Base-by-base conservation (phyloP, 2,113 vertebrate genomes). In the Furnarius figulus region DNA sequence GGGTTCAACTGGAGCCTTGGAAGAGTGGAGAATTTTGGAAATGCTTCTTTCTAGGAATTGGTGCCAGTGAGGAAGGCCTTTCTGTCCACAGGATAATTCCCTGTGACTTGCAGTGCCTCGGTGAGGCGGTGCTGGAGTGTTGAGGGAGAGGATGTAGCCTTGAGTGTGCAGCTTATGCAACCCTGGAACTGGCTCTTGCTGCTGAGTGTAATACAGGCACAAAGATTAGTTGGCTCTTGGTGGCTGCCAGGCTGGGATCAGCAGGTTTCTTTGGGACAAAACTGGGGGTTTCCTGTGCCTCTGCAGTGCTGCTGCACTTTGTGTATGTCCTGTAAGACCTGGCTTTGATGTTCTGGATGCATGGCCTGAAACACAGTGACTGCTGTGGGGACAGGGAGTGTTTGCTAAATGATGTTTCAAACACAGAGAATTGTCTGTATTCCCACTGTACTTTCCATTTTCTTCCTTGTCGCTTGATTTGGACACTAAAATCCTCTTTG, bases 111-210 rank as follows among this genome's bases (percentile, higher is more conserved):
- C 21, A 9, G 24, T 58, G 67, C 35, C 85, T 84, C 53, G 11
- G 4, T 47, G 49, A 47, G 58, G 7, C 0, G 4, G 46, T 59
- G 61, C 13, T 0, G 0, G 56, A 1, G 0, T 65, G 25, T 75
- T 62, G 68, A n/a, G 59, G 40, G 62, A 58, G 62, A 62, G 66
- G 82, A 55, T 59, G 15, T 27, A 68, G 77, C 49, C 58, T 47
- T 65, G 61, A 75, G 52, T 59, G 56, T 65, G 72, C n/a, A 71
- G 80, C 56, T 89, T 84, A 27, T 25, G 73, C 52, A 84, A 37
- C 31, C 0, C 47, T 56, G 33, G 39, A 8, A 4, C 67, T 65
- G 28, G 67, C 79, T 68, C 2, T 25, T 63, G 37, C 9, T 93
- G 84, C 86, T 1, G 2, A 35, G 31, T 21, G 0, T 35, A 37